Evolutionary conservation across 2,888 invertebrate species (phyloP), one percentile per base, ranked within the genome.

Genomic region (Apocheima hispidaria): DNA sequence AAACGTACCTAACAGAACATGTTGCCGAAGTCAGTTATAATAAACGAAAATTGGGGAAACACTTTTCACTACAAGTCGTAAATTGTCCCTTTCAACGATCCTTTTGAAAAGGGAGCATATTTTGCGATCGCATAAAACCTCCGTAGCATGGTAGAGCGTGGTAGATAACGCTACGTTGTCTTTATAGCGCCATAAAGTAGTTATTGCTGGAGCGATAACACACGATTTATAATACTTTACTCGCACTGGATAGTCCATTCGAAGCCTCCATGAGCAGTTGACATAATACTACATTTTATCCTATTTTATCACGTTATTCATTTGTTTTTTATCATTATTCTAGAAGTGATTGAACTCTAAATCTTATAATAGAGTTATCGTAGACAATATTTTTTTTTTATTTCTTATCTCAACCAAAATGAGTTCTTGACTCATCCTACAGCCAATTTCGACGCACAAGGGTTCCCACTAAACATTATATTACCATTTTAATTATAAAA

Each of bases 171-270:
- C 69, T 69, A 78, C 78, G 78, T 79, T 81, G 79, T 83, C 80
- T 87, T 87, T 87, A 87, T 87, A 78, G 84, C 77, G 73, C 75
- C 77, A 84, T 89, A 87, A 88, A 88, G 80, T 79, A 84, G 86
- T 87, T 88, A 88, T 86, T 83, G 86, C 83, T 76, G 65, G 63
- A 51, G 6, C 84, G 87, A 87, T 89, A 87, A 84, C 84, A 73
- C 69, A 71, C 84, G 83, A 87, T 88, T 87, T 88, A 87, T 86
- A 88, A 87, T 86, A 83, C 85, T 87, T 78, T 77, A 78, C 72
- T 74, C 75, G 60, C 74, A 60, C 73, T 68, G 71, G 74, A 78
- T 63, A 71, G 72, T 62, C 69, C 72, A 48, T 62, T 55, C 58
- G 53, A 67, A 75, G 72, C 69, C 73, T 63, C 69, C 67, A 23